These are phyloP conservation scores for Ecliptopera silaceata DNA, from an alignment of 2,888 invertebrate species.

Conservation along the genomic window DNA sequence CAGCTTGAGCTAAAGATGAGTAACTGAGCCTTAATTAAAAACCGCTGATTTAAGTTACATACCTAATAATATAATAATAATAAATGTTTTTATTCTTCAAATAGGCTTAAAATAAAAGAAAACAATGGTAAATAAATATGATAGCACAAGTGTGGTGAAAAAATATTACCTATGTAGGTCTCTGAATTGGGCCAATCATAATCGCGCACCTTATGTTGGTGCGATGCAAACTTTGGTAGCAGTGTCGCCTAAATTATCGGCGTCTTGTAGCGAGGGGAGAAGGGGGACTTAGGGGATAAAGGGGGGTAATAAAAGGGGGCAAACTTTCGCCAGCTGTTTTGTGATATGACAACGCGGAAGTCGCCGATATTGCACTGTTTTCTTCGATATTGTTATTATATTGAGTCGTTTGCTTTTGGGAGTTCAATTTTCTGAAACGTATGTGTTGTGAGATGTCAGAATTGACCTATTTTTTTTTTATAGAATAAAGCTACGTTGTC, in stretches of 20 bases:
- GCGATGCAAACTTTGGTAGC: slow-evolving; percentile 59
- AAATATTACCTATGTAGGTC: too few species aligned
- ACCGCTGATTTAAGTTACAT: too few species aligned
- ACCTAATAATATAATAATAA: too few species aligned
- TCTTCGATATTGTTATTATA: slow-evolving; percentile 22
- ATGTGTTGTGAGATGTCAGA: background rate
- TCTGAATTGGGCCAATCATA: slow-evolving; percentile 33
- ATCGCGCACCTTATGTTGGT: slow-evolving; percentile 59
- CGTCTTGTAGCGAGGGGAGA: slow-evolving; percentile 40
- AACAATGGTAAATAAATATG: too few species aligned
- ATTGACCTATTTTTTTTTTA: too few species aligned
- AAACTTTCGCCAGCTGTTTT: slow-evolving; percentile 38
- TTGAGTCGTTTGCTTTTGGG: background rate
- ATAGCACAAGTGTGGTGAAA: too few species aligned
- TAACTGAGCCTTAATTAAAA: too few species aligned
- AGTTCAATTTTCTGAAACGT: background rate
- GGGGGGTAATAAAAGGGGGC: slow-evolving; percentile 30
- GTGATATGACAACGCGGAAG: slow-evolving; percentile 35
- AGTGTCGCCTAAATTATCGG: slow-evolving; percentile 66
- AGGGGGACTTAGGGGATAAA: slow-evolving; percentile 27
- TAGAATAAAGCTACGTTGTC: too few species aligned
- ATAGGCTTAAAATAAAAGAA: too few species aligned
- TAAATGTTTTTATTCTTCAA: too few species aligned
- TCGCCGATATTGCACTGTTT: slow-evolving; percentile 29
- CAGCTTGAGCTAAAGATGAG: too few species aligned